Evolutionary conservation across 2,888 invertebrate genomes (phyloP).

Genomic region (Pandemis corylana): DNA sequence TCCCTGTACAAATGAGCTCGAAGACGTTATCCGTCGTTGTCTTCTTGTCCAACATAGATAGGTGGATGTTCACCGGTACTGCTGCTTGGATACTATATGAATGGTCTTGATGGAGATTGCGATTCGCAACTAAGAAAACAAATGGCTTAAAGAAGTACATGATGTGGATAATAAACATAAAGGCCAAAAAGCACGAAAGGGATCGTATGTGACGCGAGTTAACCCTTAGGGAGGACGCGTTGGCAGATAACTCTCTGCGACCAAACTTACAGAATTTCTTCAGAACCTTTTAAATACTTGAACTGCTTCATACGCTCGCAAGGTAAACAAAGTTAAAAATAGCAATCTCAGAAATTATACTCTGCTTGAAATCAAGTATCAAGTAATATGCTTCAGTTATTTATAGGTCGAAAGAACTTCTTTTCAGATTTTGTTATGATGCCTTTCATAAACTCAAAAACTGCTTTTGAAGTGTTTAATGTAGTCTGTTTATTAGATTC

Average conservation of each 20-base stretch:
- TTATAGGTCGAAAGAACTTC: conserved; percentile 19
- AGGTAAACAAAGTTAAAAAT: conserved; percentile 31
- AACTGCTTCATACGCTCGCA: background rate
- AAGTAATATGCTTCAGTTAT: conserved; percentile 17
- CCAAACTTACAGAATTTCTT: conserved; percentile 13
- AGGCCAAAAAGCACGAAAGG: conserved; percentile 13
- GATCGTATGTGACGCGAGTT: conserved; percentile 1
- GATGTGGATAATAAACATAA: conserved; percentile 23
- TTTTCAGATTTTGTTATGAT: background rate
- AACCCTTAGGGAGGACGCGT: conserved; percentile 11
- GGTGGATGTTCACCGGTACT: too few species aligned
- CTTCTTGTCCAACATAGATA: too few species aligned
- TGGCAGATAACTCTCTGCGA: conserved; percentile 15
- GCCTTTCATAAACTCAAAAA: conserved; percentile 17
- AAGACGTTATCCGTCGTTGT: too few species aligned
- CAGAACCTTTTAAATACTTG: conserved; percentile 33
- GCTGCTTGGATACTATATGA: too few species aligned
- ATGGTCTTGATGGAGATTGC: too few species aligned
- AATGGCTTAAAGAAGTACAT: conserved; percentile 3
- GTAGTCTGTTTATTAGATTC: background rate
- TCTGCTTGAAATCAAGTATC: conserved; percentile 12
- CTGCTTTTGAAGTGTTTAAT: background rate
- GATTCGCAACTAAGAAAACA: background rate
- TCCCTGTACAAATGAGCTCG: too few species aligned
- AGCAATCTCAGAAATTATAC: background rate